Percentiles rank a stretch among this genome's conserved stretches.
Evolutionary conservation across 1,140 invertebrate genomes (phyloP).

Genomic region (Batillaria attramentaria): DNA sequence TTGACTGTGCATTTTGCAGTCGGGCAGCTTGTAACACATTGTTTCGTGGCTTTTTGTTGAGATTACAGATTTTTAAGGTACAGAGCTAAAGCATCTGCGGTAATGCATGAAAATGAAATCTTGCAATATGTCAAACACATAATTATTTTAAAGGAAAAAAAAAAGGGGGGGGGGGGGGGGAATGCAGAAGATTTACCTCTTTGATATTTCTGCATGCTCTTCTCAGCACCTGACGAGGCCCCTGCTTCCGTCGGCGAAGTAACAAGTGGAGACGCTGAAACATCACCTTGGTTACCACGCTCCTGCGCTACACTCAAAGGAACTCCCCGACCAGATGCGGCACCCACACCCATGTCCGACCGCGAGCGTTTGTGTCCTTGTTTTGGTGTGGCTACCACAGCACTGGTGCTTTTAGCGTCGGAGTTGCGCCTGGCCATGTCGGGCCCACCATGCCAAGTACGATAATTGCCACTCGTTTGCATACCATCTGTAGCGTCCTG

Average conservation of each 20-base stretch:
- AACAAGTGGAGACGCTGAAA: too few relatives aligned
- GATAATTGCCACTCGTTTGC: too few relatives aligned
- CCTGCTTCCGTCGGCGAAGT: neutral
- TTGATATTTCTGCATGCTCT: neutral
- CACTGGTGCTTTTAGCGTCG: neutral
- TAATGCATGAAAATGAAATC: too few relatives aligned
- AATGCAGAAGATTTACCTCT: constrained; percentile 2
- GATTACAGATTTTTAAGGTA: too few relatives aligned
- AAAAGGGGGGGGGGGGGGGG: too few relatives aligned
- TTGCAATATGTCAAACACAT: too few relatives aligned
- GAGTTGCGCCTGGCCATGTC: neutral
- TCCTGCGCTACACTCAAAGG: neutral
- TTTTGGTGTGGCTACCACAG: neutral
- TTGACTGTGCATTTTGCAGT: too few relatives aligned
- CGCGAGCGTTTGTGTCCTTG: constrained; percentile 20
- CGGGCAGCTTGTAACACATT: too few relatives aligned
- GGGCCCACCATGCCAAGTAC: neutral
- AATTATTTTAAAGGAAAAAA: too few relatives aligned
- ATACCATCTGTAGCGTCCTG: neutral
- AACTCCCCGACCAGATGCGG: neutral
- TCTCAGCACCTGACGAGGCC: constrained; percentile 1
- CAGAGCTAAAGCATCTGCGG: too few relatives aligned
- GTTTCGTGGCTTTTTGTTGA: too few relatives aligned
- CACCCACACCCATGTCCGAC: constrained; percentile 26
- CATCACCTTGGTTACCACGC: neutral